Conservation (phyloP, 2,797 vertebrate genomes). For the Antrozous pallidus region DNA sequence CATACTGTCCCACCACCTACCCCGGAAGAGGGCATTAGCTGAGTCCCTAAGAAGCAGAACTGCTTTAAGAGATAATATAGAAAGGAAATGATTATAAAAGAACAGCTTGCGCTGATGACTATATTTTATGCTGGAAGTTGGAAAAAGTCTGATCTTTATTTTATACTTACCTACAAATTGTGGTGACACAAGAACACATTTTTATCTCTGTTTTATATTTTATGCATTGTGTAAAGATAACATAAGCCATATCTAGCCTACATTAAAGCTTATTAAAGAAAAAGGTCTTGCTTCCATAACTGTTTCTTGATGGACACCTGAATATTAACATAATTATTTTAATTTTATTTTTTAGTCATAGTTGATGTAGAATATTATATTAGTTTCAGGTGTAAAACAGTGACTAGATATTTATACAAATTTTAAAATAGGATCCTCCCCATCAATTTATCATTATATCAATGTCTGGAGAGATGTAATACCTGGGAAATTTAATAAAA, state of each 20-base stretch:
- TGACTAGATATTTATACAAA: background rate
- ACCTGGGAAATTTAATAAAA: background rate
- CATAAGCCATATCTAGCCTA: background rate
- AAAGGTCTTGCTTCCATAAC: background rate
- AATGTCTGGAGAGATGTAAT: background rate
- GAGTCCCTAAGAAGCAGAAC: background rate
- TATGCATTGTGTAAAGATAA: background rate
- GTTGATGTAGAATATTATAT: background rate
- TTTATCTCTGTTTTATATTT: background rate
- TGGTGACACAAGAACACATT: background rate
- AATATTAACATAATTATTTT: background rate
- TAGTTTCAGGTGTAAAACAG: background rate
- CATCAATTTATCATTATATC: background rate
- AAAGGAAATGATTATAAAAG: background rate
- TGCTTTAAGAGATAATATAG: background rate
- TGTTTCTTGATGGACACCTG: background rate
- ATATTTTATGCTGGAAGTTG: background rate
- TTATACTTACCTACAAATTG: background rate
- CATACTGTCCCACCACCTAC: background rate
- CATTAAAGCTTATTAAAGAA: background rate
- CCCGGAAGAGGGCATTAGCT: background rate
- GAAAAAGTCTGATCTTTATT: background rate
- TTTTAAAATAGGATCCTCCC: background rate
- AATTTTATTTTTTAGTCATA: background rate
- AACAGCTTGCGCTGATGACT: background rate